phyloP scores from a whole-genome alignment of 2,888 invertebrate species.

The Ormyrus nitidulus region DNA sequence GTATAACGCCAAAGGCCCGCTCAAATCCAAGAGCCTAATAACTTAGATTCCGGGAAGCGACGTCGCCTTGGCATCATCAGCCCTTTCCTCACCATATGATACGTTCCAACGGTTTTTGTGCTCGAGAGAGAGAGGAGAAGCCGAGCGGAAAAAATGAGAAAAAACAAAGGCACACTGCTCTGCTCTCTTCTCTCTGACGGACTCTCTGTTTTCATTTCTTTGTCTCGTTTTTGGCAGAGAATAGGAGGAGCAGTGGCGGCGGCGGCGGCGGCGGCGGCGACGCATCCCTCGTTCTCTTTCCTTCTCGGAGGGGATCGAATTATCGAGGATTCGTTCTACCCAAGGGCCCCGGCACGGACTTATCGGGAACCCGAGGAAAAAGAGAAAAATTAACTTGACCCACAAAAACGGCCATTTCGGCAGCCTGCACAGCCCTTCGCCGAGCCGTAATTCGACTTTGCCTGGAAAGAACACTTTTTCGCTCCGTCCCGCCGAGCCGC shows the following conservation, averaged over 20 bases:
- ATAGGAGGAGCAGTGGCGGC: neutral
- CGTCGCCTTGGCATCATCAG: slow-evolving; percentile 2
- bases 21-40: neutral
- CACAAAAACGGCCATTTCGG: slow-evolving; percentile 36
- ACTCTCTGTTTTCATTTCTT: slow-evolving; percentile 20
- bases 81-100: slow-evolving; percentile 20
- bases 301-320: slow-evolving; percentile 40
- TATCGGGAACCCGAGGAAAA: neutral
- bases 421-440: neutral
- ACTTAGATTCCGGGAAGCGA: slow-evolving; percentile 29
- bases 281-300: slow-evolving; percentile 20
- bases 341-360: neutral
- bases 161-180: slow-evolving; percentile 13
- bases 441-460: slow-evolving; percentile 21
- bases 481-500: neutral
- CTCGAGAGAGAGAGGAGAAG: neutral
- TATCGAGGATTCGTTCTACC: slow-evolving; percentile 45
- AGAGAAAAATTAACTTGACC: slow-evolving; percentile 41
- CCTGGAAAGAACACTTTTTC: slow-evolving; percentile 38
- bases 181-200: neutral
- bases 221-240: slow-evolving; percentile 6
- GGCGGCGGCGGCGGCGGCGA: neutral
- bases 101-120: slow-evolving; percentile 2
- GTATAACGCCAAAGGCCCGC: neutral
- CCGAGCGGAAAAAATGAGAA: neutral